Conservation (phyloP, 2,113 vertebrate genomes). For the Pelecanus crispus region DNA sequence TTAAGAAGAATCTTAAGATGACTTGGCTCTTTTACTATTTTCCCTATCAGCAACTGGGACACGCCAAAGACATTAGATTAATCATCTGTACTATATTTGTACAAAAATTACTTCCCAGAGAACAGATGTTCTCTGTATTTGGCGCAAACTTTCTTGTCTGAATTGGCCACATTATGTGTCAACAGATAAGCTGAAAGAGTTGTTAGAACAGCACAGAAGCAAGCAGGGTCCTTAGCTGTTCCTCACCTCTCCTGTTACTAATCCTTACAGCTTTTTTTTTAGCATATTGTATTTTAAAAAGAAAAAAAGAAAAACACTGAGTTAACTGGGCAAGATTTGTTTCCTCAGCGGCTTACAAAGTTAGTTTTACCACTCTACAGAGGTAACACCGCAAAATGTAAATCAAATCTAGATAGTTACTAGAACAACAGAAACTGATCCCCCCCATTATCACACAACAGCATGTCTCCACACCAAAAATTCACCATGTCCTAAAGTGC, state of each 20-base stretch:
- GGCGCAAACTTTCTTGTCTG: neutral
- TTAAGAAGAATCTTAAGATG: neutral
- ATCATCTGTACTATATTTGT: slow-evolving; percentile 31
- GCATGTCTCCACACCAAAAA: neutral
- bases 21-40: neutral
- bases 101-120: slow-evolving; percentile 2
- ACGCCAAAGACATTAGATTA: neutral
- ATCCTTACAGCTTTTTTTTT: neutral
- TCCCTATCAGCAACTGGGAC: neutral
- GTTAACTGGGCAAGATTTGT: neutral
- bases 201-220: neutral
- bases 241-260: neutral
- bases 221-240: neutral
- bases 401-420: neutral
- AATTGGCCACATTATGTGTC: neutral
- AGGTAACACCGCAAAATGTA: neutral
- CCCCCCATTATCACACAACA: rapidly evolving
- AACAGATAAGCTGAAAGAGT: neutral
- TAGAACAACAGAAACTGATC: neutral
- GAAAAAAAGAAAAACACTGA: neutral
- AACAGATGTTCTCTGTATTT: slow-evolving; percentile 34
- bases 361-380: neutral
- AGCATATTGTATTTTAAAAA: neutral
- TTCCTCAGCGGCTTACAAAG: neutral
- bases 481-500: neutral